These are phyloP conservation scores for Antennarius maculatus DNA, from an alignment of 2,797 vertebrate species.

Conservation along the genomic window DNA sequence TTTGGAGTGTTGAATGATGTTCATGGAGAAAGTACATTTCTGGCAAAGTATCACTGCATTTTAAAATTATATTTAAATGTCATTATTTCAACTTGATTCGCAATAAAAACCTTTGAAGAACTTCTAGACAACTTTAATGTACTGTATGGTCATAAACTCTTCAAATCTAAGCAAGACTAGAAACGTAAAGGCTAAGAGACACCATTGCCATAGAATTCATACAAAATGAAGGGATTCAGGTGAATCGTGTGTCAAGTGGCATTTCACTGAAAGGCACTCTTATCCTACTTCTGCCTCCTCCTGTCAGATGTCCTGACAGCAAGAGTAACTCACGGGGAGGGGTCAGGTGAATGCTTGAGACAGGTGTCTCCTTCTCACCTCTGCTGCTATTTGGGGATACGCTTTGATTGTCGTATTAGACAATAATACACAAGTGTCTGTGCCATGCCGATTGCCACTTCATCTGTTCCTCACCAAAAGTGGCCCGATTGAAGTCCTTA, in stretches of 20 bases:
- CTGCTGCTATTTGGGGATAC: slow-evolving; percentile 20
- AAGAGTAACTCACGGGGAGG: slow-evolving; percentile 38
- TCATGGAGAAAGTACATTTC: slow-evolving; percentile 35
- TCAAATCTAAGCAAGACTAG: slow-evolving; percentile 12
- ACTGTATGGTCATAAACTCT: slow-evolving; percentile 26
- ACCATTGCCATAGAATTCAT: slow-evolving; percentile 31
- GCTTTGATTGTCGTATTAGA: slow-evolving; percentile 35
- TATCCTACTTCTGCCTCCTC: slow-evolving; percentile 32
- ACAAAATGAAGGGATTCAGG: slow-evolving; percentile 40
- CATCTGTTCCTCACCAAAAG: slow-evolving; percentile 32
- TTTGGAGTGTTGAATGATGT: slow-evolving; percentile 49
- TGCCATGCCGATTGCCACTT: slow-evolving; percentile 48
- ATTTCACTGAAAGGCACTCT: slow-evolving; percentile 42
- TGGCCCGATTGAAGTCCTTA: slow-evolving; percentile 65
- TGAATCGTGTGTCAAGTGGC: slow-evolving; percentile 46
- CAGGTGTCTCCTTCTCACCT: slow-evolving; percentile 65
- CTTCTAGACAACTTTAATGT: not conserved
- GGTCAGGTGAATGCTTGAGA: slow-evolving; percentile 61
- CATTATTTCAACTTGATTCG: not conserved
- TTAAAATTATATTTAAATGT: slow-evolving; percentile 19
- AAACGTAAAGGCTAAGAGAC: slow-evolving; percentile 27
- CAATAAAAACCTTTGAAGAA: slow-evolving; percentile 4
- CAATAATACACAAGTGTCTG: slow-evolving; percentile 35
- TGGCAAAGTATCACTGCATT: slow-evolving; percentile 21
- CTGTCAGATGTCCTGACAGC: slow-evolving; percentile 48